A percentile compares a stretch with the other conserved stretches of the same genome.
Evolutionary conservation across 1,140 invertebrate species (phyloP).

Genomic region (Zaprionus gabonicus): DNA sequence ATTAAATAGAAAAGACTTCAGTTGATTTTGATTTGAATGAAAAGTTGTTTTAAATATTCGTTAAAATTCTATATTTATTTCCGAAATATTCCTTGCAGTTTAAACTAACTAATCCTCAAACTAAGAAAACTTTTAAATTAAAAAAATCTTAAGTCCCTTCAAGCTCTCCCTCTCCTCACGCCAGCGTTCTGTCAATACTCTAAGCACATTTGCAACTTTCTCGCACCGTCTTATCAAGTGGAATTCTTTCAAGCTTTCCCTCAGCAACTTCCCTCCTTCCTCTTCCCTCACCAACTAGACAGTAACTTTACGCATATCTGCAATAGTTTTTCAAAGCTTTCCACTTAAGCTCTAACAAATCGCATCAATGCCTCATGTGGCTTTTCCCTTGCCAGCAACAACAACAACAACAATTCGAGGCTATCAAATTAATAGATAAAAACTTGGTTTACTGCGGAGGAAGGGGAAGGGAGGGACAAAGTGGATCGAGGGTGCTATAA

Average conservation of each 20-base stretch:
- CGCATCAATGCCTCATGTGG: constrained; percentile 48
- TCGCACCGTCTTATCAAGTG: constrained; percentile 10
- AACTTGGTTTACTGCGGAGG: constrained; percentile 7
- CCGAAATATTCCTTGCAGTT: no score
- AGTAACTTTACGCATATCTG: constrained; percentile 14
- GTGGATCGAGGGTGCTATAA: constrained; percentile 22
- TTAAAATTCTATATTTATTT: no score
- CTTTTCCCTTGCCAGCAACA: constrained; percentile 16
- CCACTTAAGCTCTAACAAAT: constrained; percentile 45
- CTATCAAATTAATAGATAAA: constrained; percentile 59
- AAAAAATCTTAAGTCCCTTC: constrained; percentile 7
- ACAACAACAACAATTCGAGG: constrained; percentile 27
- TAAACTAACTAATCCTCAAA: background rate
- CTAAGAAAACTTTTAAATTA: background rate
- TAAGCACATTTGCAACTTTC: background rate
- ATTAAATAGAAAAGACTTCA: no score
- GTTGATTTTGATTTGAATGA: no score
- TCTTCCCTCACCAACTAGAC: background rate
- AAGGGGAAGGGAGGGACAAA: background rate
- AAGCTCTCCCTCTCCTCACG: background rate
- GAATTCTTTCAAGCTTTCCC: constrained; percentile 9
- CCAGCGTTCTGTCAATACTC: background rate
- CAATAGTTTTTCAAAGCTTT: constrained; percentile 32
- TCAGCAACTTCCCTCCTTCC: background rate
- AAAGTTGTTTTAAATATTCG: no score